These are phyloP conservation scores for Phodopus roborovskii DNA, from an alignment of 2,113 vertebrate species.

Conservation along the genomic window DNA sequence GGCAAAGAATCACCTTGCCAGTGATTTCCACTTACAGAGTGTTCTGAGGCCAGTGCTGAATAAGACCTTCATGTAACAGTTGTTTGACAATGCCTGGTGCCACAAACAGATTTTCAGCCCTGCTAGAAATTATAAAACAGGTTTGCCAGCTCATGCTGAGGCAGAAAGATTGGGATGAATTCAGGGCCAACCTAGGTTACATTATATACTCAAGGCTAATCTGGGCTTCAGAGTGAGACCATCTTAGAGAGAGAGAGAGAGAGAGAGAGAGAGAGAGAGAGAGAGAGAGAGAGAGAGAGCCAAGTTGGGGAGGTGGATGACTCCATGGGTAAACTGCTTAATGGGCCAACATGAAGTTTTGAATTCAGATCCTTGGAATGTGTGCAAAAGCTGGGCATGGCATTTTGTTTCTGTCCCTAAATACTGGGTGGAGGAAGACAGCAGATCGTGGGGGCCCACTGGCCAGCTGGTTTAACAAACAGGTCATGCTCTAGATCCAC, in stretches of 20 bases:
- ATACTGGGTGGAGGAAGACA: neutral
- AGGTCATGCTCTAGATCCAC: no score
- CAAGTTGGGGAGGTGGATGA: neutral
- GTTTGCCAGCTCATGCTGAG: neutral
- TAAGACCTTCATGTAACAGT: neutral
- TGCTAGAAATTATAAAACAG: neutral
- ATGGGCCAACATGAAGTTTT: no score
- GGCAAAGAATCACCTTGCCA: neutral
- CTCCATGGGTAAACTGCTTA: neutral
- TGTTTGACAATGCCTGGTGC: neutral
- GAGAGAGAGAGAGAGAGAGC: neutral
- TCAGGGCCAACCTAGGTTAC: neutral
- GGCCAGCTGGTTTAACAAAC: neutral
- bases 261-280: neutral
- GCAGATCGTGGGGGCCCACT: no score
- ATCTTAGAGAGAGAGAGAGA: neutral
- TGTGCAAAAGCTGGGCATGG: neutral
- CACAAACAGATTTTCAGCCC: neutral
- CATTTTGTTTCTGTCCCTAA: neutral
- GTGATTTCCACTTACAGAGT: neutral
- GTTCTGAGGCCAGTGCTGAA: neutral
- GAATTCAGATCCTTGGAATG: neutral
- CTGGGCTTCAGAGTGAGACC: neutral
- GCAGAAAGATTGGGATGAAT: neutral
- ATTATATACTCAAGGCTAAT: neutral